Percentiles rank a stretch among this genome's conserved stretches.
phyloP scores from a whole-genome alignment of 2,888 invertebrate genomes.

The Hirudinaria manillensis region DNA sequence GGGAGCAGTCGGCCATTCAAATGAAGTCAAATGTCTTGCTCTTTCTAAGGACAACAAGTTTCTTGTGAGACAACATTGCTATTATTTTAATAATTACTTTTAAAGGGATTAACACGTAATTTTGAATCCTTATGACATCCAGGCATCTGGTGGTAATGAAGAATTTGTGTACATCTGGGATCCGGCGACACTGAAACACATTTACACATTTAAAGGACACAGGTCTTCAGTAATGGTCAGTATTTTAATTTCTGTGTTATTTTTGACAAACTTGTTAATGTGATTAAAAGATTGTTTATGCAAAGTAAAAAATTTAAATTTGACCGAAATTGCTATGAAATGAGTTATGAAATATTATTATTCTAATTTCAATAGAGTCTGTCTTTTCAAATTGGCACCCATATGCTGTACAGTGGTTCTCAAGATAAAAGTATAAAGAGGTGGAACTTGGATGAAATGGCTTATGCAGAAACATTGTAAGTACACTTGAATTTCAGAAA shows the following conservation, averaged over 20 bases:
- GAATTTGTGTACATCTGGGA: conserved; percentile 77
- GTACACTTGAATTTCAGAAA: conserved; percentile 38
- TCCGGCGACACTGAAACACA: conserved; percentile 67
- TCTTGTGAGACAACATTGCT: conserved; percentile 60
- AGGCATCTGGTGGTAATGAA: conserved; percentile 62
- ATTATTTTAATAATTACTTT: not conserved
- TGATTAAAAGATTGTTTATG: too few species aligned
- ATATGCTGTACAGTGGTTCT: conserved; percentile 67
- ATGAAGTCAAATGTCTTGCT: conserved; percentile 64
- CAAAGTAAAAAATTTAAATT: too few species aligned
- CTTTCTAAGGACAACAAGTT: conserved; percentile 75
- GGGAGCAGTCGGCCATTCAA: conserved; percentile 49
- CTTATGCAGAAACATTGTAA: conserved; percentile 84
- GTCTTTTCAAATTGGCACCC: conserved; percentile 75
- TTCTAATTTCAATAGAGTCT: conserved; percentile 59
- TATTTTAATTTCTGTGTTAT: conserved; percentile 29
- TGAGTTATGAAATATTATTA: too few species aligned
- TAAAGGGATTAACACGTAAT: not conserved
- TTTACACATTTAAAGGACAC: conserved; percentile 69
- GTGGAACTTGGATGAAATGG: conserved; percentile 93
- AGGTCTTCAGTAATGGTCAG: conserved; percentile 52
- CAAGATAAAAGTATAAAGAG: conserved; percentile 68
- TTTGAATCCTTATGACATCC: not conserved
- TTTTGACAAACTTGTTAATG: too few species aligned
- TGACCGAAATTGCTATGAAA: too few species aligned